phyloP scores from a whole-genome alignment of 2,797 vertebrate species.

The Eidolon dupreanum region DNA sequence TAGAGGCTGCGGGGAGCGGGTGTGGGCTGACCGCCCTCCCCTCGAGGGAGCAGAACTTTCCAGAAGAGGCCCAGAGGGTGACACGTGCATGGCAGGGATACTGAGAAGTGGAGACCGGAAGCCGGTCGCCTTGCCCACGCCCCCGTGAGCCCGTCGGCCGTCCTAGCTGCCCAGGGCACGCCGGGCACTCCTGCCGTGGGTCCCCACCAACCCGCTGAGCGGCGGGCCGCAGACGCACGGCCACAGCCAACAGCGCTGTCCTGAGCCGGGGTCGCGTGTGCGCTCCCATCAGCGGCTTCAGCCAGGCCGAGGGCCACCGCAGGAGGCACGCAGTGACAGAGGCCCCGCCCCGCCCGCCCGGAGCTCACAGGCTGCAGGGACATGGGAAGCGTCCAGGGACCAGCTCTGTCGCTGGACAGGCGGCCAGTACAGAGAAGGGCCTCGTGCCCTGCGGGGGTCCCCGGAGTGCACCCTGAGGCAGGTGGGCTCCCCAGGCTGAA shows the following conservation, averaged over 20 bases:
- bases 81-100: not conserved
- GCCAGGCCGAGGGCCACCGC: not conserved
- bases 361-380: not conserved
- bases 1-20: too few species aligned
- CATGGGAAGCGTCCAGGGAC: accelerated
- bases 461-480: not conserved
- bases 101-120: not conserved
- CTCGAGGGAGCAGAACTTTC: not conserved
- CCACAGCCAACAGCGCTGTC: too few species aligned
- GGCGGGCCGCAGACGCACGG: too few species aligned
- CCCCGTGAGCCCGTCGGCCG: not conserved
- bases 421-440: not conserved
- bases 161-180: not conserved
- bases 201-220: not conserved
- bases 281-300: not conserved
- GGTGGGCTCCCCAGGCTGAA: accelerated
- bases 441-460: not conserved
- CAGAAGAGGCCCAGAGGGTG: not conserved
- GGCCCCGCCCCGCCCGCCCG: not conserved
- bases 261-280: not conserved
- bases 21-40: not conserved
- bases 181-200: too few species aligned
- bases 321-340: not conserved
- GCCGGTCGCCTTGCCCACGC: not conserved
- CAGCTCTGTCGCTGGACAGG: accelerated